Evolutionary conservation across 30 jellyfish, hydroid and myxozoan species (phyloP), one percentile per base, ranked within the genome.

Genomic region (Clytia hemisphaerica): DNA sequence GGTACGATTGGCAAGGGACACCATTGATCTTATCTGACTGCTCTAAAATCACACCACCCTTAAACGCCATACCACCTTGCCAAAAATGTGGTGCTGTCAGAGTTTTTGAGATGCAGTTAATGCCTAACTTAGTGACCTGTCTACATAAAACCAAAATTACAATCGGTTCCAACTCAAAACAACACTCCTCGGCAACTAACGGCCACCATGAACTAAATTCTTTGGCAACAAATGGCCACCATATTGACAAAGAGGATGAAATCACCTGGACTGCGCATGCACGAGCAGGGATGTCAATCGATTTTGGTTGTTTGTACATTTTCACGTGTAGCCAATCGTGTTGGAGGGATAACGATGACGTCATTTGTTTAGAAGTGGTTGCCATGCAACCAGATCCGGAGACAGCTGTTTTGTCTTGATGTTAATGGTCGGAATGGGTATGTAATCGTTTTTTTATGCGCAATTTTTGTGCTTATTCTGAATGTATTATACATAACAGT

Each of bases 41-140:
- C 24, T 67, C 73, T 12, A 28, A 27, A 29, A 93, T 76, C 26
- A 72, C 48, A 18, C 37, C 64, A 27, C 18, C 59, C 21, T 40
- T 73, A 4, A 73, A 71, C 28, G 27, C 29, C 28, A 54, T 84
- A 21, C 88, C 88, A 24, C 37, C 45, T 3, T 85, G 96, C 63
- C 58, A 66, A 14, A 32, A 77, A 58, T 85, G 96, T 37, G 63
- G 59, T 33, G 54, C 88, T 1, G 45, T n/a, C 14, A 79, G 96
- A 4, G 81, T 64, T 25, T 76, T 85, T 58, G 96, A 85, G 61
- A 14, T 77, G 54, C 96, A 85, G 87, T 53, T 85, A 31, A 74
- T 85, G 96, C 96, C 96, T 4, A 77, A 88, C 10, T 38, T 85
- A 4, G 61, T 77, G 33, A 64, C 67, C 73, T 5, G 60, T 27